Percentiles rank a stretch among this genome's conserved stretches.
Conservation (phyloP, 2,113 vertebrate species). For the Campylomormyrus tamandua region DNA sequence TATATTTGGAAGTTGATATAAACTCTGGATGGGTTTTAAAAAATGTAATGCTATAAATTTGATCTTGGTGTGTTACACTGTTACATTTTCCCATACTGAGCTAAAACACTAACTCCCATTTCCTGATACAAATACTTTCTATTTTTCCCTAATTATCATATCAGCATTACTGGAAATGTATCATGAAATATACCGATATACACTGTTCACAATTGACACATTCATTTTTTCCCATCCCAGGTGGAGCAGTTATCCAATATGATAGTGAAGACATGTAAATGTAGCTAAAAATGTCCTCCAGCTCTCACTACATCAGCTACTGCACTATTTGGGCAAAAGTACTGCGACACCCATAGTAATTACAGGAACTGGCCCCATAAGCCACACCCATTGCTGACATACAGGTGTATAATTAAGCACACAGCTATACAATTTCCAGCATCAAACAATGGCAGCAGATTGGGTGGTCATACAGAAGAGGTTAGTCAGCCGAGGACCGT, state of each 20-base stretch:
- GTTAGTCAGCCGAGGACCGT: not conserved
- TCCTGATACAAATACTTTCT: not conserved
- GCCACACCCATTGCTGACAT: not conserved
- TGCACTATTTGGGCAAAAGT: not conserved
- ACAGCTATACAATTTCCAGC: not conserved
- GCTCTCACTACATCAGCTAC: not conserved
- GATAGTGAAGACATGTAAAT: constrained; percentile 64
- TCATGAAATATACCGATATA: not conserved
- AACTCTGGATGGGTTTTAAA: not conserved
- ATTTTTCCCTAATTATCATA: not conserved
- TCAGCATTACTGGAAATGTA: not conserved
- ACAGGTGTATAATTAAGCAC: not conserved
- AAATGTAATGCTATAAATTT: not conserved
- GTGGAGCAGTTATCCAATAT: constrained; percentile 64
- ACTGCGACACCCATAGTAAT: not conserved
- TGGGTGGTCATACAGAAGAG: not conserved
- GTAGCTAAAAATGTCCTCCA: constrained; percentile 48
- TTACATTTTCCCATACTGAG: not conserved
- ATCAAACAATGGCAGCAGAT: not conserved
- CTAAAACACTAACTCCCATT: not conserved
- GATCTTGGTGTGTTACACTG: not conserved
- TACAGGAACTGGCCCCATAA: not conserved
- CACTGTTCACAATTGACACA: not conserved
- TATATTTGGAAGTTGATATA: not conserved
- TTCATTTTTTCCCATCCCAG: not conserved